Base-by-base conservation (phyloP, 2,888 invertebrate species). In the Nasonia oneida region DNA sequence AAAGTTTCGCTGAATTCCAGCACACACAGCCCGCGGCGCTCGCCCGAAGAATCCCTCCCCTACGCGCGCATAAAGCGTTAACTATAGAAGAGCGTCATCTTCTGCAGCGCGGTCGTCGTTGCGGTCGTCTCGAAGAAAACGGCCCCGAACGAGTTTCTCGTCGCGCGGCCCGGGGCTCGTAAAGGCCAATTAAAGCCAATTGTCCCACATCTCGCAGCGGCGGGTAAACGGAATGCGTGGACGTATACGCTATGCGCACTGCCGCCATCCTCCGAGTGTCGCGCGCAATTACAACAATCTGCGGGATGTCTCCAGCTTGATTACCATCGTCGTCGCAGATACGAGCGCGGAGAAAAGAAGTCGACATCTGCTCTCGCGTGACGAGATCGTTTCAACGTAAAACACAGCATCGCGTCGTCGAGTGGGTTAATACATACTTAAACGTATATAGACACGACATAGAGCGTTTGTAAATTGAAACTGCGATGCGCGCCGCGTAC, bases 151-250 rank as follows among this genome's bases (percentile, higher is more conserved):
- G 50, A 39, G 64, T 5, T 74, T 3, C 39, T 50, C 33, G 29
- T 29, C 29, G 29, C 29, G 15, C 37, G 23, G 33, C 42, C 57
- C 18, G 1, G 12, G 15, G 0, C 64, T 82, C 64, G 71, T 80
- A 76, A 80, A 80, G 71, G 12, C 75, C 86, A 83, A 86, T 86
- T 86, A 78, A 76, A 86, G 86, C 71, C 86, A 86, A 86, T 86
- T 86, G 76, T 78, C 39, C 61, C 71, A 50, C 79, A 71, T 78
- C 82, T 81, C 61, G 29, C 29, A 29, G 79, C 12, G 4, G 12
- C 42, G n/a, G 64, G 29, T 42, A 81, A 85, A 78, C 42, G 81
- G 81, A 85, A 85, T 78, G 85, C 85, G 85, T 81, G 78, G 73
- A 70, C 71, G 79, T 23, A 53, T 15, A 61, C 78, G 73, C 57